A percentile compares a stretch with the other conserved stretches of the same genome.
These are phyloP conservation scores for Brachyhypopomus gauderio DNA, from an alignment of 2,113 vertebrate genomes.

Conservation along the genomic window DNA sequence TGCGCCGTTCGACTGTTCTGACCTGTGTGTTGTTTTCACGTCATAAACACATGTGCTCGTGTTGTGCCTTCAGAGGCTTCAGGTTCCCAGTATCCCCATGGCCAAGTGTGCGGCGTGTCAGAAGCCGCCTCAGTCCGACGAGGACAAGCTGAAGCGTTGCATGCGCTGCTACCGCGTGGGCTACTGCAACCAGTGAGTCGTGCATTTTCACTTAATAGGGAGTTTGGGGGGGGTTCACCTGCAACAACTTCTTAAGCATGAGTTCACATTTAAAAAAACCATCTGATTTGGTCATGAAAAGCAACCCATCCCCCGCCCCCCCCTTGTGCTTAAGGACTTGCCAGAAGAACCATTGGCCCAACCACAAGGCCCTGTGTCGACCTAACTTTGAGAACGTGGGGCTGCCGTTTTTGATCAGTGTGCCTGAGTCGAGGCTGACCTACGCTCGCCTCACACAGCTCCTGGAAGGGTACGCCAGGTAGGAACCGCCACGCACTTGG, in stretches of 20 bases:
- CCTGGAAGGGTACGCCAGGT: slow-evolving; percentile 94
- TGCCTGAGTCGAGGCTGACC: slow-evolving; percentile 90
- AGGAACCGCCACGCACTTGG: slow-evolving; percentile 15
- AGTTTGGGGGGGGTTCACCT: no score
- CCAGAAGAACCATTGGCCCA: slow-evolving; percentile 93
- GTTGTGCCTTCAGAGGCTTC: slow-evolving; percentile 79
- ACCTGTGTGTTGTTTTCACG: neutral
- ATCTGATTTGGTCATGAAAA: neutral
- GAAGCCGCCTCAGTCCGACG: slow-evolving; percentile 88
- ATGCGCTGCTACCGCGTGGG: slow-evolving; percentile 96
- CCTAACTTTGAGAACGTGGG: slow-evolving; percentile 88
- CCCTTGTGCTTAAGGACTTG: slow-evolving; percentile 75
- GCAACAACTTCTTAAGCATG: no score
- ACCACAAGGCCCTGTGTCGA: slow-evolving; percentile 87
- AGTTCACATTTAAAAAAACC: neutral
- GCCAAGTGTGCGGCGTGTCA: slow-evolving; percentile 93
- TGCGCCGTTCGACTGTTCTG: neutral
- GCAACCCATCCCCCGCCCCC: no score
- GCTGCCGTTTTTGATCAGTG: slow-evolving; percentile 91
- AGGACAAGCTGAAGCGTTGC: slow-evolving; percentile 93
- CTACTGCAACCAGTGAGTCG: slow-evolving; percentile 96
- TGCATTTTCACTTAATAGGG: neutral
- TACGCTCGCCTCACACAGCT: slow-evolving; percentile 87
- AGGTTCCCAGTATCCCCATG: slow-evolving; percentile 88
- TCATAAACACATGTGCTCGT: neutral